Evolutionary conservation across 2,888 invertebrate species (phyloP), one percentile per base, ranked within the genome.

Genomic region (Zygothrica quintamaculata): DNA sequence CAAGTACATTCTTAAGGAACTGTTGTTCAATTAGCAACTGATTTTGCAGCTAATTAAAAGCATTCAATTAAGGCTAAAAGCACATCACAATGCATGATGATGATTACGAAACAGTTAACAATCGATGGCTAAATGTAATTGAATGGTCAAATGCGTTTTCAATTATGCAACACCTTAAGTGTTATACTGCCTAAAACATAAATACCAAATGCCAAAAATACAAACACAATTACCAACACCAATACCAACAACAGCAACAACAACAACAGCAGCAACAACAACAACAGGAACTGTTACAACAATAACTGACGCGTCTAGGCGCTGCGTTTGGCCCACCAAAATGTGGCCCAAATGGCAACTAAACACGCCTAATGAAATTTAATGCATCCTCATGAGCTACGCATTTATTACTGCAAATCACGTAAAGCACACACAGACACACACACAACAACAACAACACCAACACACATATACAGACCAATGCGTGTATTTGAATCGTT

Each of bases 321-420:
- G 16, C 25, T 31, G 13, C 11, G 12, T 9, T 39, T 11, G 16
- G n/a, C 13, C 12, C 1, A 15, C 7, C 15, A 26, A 42, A 50
- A 51, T 61, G 69, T 52, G 58, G 47, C 50, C 46, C 51, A 72
- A 85, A 85, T 85, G 77, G 82, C 80, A 64, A 55, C 69, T 67
- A 76, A 78, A 74, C 76, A 78, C 64, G 81, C 66, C 74, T 85
- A 87, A 86, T 86, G 76, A 87, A 86, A 86, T 87, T 85, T 85
- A 77, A 87, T 86, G 84, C 74, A 67, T 57, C 61, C 70, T 86
- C 84, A 79, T 77, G 65, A 74, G 73, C 60, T 53, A 58, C 64
- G 66, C 71, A 76, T 84, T 86, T 86, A 86, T 87, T 76, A 65
- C 70, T 39, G 66, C 46, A 76, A 81, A 81, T 73, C 88, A 86